Conservation (phyloP, 2,113 vertebrate genomes). For the Poicephalus meyeri region DNA sequence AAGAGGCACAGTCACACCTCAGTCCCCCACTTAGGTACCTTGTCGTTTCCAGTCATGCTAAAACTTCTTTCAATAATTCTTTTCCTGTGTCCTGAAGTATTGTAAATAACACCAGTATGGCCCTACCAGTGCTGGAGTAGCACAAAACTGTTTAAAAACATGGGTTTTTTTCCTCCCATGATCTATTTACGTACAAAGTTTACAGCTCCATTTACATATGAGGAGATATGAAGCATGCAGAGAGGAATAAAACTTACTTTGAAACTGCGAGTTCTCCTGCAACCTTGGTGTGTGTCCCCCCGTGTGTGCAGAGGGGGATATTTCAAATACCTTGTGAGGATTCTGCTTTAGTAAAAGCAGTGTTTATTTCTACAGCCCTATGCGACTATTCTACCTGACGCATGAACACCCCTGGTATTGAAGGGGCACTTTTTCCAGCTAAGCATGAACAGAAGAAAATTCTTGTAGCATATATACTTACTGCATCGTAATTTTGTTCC, state of each 20-base stretch:
- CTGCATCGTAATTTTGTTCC: constrained; percentile 91
- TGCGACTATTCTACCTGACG: background rate
- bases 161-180: rapidly evolving
- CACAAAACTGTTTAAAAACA: background rate
- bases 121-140: rapidly evolving
- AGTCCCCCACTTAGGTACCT: background rate
- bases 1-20: background rate
- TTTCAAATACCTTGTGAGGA: rapidly evolving
- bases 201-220: background rate
- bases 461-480: constrained; percentile 74
- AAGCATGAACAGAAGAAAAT: rapidly evolving
- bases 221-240: rapidly evolving
- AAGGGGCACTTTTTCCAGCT: background rate
- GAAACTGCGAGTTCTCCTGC: background rate
- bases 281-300: rapidly evolving
- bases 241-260: background rate
- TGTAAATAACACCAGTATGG: background rate
- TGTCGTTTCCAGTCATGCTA: background rate
- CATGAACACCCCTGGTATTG: background rate
- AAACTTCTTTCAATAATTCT: background rate
- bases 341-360: background rate
- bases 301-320: background rate
- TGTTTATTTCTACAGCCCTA: background rate
- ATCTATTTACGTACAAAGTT: background rate
- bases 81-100: background rate